These are phyloP conservation scores for Spongia lamella DNA, from an alignment of 37 sponge, comb jelly and placozoan species.

Conservation along the genomic window DNA sequence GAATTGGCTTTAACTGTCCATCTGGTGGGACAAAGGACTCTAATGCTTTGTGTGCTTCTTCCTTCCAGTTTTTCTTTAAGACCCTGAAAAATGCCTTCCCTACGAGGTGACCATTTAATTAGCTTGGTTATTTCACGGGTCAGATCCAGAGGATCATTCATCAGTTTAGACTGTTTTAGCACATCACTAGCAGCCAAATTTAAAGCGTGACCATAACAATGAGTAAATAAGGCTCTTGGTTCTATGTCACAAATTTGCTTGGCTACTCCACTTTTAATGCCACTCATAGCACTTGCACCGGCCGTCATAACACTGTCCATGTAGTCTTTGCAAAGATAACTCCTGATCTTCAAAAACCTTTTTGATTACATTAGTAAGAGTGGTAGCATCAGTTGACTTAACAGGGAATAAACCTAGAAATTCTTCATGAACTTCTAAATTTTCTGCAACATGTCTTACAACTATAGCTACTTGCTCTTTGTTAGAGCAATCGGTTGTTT, in stretches of 20 bases:
- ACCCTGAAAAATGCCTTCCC: conserved; percentile 21
- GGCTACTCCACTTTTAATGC: conserved; percentile 37
- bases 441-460: no score
- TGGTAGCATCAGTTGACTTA: conserved; percentile 42
- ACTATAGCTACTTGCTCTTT: no score
- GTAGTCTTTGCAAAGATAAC: conserved; percentile 17
- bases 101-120: conserved; percentile 38
- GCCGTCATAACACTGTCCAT: conserved; percentile 78
- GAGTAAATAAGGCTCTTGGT: conserved; percentile 49
- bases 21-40: conserved; percentile 47
- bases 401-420: conserved; percentile 69
- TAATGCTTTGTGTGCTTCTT: conserved; percentile 1
- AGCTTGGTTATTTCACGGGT: conserved; percentile 42
- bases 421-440: conserved; percentile 64
- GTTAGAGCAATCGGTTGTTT: conserved; percentile 72
- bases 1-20: conserved; percentile 57
- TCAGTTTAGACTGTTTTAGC: conserved; percentile 8
- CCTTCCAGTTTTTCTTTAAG: conserved; percentile 25
- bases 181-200: conserved; percentile 31
- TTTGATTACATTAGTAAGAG: conserved; percentile 33
- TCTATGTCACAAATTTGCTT: conserved; percentile 29
- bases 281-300: conserved; percentile 52
- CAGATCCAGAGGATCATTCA: conserved; percentile 38
- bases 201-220: conserved; percentile 63
- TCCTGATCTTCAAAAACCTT: conserved; percentile 31